Evolutionary conservation across 2,888 invertebrate genomes (phyloP), one percentile per base, ranked within the genome.

Genomic region (Amiota minor): DNA sequence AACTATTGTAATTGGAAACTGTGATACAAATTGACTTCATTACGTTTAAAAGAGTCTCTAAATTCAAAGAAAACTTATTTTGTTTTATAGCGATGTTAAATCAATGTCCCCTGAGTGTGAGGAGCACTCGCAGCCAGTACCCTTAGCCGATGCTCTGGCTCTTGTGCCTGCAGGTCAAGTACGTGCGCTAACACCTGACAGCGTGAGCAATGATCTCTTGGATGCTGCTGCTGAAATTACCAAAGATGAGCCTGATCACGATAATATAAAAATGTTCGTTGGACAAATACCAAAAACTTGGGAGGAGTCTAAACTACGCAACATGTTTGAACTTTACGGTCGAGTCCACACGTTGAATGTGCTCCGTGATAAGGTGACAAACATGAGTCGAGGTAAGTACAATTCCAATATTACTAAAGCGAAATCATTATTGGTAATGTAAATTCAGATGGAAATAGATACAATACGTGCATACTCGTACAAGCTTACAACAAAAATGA

Each of bases 211-310:
- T 49, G 70, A 77, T 71, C 67, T 53, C 50, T 68, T 73, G 23
- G 55, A 72, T 75, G 73, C 72, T 45, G 77, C 74, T 20, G 74
- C 76, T 47, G 78, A 89, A 68, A 75, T 82, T 64, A 73, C 78
- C 75, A 89, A 89, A 78, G 96, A 96, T 87, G 93, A 97, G 91
- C 99, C 99, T 10, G 99, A 99, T 91, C 94, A 96, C 46, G 99
- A 99, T 91, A 97, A 97, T 88, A 99, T 99, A 88, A 99, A 93
- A 92, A 99, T 99, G 98, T 99, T 99, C 91, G 98, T 99, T 75
- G 97, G 97, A 46, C 97, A 98, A 91, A 96, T 99, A 84, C 99
- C 99, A 62, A 93, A 98, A 76, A 95, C 96, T 81, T 98, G 98
- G 98, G 97, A 97, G 91, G 99, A 99, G 91, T 94, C 94, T 87